phyloP scores from a whole-genome alignment of 1,140 invertebrate species.

The Globodera ellingtonae region DNA sequence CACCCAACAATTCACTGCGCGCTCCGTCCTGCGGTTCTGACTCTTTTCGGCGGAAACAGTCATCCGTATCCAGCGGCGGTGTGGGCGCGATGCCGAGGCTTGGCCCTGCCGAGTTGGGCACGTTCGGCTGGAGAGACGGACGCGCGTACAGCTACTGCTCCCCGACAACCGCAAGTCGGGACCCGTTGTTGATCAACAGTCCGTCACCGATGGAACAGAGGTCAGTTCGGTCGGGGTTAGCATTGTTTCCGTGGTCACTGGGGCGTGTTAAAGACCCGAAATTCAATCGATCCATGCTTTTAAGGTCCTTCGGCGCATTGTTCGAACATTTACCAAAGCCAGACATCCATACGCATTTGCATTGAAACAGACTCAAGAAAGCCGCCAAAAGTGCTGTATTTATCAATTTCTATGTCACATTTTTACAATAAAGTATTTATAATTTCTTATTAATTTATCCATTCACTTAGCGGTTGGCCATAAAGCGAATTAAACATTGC shows the following conservation, averaged over 20 bases:
- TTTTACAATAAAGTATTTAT: too few relatives aligned
- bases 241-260: too few relatives aligned
- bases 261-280: too few relatives aligned
- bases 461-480: too few relatives aligned
- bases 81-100: background rate
- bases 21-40: background rate
- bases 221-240: too few relatives aligned
- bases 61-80: constrained; percentile 1
- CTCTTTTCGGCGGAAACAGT: constrained; percentile 5
- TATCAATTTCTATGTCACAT: too few relatives aligned
- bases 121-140: constrained; percentile 44
- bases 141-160: constrained; percentile 45
- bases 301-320: background rate
- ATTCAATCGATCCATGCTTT: too few relatives aligned
- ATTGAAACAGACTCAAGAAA: background rate
- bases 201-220: too few relatives aligned
- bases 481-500: too few relatives aligned
- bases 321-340: background rate
- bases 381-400: too few relatives aligned
- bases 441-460: too few relatives aligned
- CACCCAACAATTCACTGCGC: background rate
- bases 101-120: constrained; percentile 15
- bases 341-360: background rate
- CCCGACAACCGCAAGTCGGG: constrained; percentile 5
- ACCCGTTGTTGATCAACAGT: too few relatives aligned